Evolutionary conservation across 2,888 invertebrate genomes (phyloP), one percentile per base, ranked within the genome.

Genomic region (Baronia brevicornis): DNA sequence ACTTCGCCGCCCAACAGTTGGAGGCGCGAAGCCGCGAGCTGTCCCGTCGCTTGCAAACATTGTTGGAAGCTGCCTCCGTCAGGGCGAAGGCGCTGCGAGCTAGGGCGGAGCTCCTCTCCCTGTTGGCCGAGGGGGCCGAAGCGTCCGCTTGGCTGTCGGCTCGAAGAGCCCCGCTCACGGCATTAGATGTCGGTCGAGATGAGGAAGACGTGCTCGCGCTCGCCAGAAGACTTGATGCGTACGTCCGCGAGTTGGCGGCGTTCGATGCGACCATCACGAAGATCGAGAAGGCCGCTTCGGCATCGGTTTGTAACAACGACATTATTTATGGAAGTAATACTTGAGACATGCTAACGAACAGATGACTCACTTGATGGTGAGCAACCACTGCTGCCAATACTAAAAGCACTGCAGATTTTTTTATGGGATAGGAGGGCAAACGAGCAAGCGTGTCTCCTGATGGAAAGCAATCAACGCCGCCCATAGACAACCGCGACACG

Each of bases 121-220:
- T 96, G 58, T 92, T 94, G 50, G 91, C 94, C 1, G 97, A 98
- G 69, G 92, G 94, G 2, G 86, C 90, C 1, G 98, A 98, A 71
- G 94, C 95, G 0, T 93, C 95, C 51, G 90, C 92, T n/a, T 98
- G 97, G 97, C 91, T 98, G 55, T 84, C 88, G 22, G 96, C 96
- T 54, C 94, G 95, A 43, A 87, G 90, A 8, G 92, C 93, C 0
- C 86, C 91, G 24, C 73, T 96, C 14, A 87, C 87, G 0, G 91
- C 91, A 0, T 79, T 85, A 4, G 97, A 97, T 65, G 90, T 92
- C 23, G 98, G 97, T 0, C 92, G 94, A 41, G 98, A 98, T 69
- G 97, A 97, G 71, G 93, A 96, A 54, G 94, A 96, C 0, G 95
- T 95, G 0, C 90, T 91, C 48, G 90, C 91, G 2, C 87, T 96